phyloP scores from a whole-genome alignment of 2,888 invertebrate species.

The Aphodius sticticus region DNA sequence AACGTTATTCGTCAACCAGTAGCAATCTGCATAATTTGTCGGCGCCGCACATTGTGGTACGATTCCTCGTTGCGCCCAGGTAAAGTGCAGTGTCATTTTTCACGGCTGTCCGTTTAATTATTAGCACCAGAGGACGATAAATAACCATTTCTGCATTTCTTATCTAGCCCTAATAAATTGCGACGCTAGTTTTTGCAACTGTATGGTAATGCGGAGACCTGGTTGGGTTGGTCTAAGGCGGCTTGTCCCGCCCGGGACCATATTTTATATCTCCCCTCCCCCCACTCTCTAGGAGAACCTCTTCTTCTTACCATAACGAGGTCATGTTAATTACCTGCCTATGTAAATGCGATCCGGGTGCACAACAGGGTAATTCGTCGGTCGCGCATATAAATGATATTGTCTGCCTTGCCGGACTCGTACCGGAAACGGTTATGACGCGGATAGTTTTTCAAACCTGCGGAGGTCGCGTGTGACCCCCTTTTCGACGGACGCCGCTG shows the following conservation, averaged over 20 bases:
- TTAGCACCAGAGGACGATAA: conserved; percentile 17
- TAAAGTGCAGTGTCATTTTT: conserved; percentile 25
- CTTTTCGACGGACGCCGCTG: conserved; percentile 14
- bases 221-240: neutral
- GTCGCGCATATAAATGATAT: conserved; percentile 19
- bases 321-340: conserved; percentile 21
- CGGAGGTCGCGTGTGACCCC: conserved; percentile 17
- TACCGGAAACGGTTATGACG: conserved; percentile 18
- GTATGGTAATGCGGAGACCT: conserved; percentile 20
- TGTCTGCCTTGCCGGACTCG: conserved; percentile 15
- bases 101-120: conserved; percentile 21
- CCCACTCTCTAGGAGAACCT: neutral
- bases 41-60: conserved; percentile 21
- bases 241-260: neutral
- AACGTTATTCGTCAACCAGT: neutral
- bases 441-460: conserved; percentile 19
- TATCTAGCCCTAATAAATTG: conserved; percentile 21
- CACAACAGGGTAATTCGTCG: conserved; percentile 14
- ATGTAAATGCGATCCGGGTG: conserved; percentile 20
- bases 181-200: conserved; percentile 19
- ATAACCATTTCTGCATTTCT: conserved; percentile 27
- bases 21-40: conserved; percentile 19
- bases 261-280: conserved; percentile 19
- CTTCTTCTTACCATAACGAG: conserved; percentile 25
- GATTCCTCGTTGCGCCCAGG: conserved; percentile 17